phyloP scores from a whole-genome alignment of 1,140 invertebrate species.

The Aradophagus sp. region DNA sequence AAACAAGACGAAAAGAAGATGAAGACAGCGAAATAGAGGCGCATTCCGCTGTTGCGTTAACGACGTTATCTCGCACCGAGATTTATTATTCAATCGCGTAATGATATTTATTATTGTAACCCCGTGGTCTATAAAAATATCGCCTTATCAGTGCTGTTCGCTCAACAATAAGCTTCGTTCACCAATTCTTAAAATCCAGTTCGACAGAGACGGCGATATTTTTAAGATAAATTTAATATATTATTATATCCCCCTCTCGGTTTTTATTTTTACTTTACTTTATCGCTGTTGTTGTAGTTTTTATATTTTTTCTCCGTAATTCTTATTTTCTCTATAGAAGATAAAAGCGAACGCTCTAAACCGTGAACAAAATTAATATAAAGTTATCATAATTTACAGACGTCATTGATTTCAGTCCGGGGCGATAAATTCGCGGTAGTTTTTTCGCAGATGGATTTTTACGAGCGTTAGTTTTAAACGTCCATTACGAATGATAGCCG shows the following conservation, averaged over 20 bases:
- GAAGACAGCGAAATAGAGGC: neutral
- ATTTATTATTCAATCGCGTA: constrained; percentile 72
- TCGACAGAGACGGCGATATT: constrained; percentile 23
- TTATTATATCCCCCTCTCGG: too few relatives aligned
- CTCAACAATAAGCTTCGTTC: constrained; percentile 63
- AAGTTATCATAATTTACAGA: too few relatives aligned
- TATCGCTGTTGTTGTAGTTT: too few relatives aligned
- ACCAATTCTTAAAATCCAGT: constrained; percentile 37
- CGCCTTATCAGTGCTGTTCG: constrained; percentile 62
- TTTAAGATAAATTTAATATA: constrained; percentile 37
- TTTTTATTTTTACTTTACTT: too few relatives aligned
- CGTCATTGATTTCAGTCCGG: too few relatives aligned
- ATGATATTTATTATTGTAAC: constrained; percentile 72
- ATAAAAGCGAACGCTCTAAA: too few relatives aligned
- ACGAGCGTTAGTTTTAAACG: too few relatives aligned
- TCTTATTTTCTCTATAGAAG: too few relatives aligned
- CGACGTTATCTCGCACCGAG: constrained; percentile 64
- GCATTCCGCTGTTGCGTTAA: constrained; percentile 43
- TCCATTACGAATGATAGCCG: neutral
- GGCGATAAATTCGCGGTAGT: too few relatives aligned
- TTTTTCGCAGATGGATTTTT: too few relatives aligned
- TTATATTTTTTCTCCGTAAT: too few relatives aligned
- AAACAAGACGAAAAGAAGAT: constrained; percentile 1
- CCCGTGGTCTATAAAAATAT: constrained; percentile 70
- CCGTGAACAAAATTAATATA: too few relatives aligned